phyloP scores from a whole-genome alignment of 2,797 vertebrate species.

The Sciurus carolinensis region DNA sequence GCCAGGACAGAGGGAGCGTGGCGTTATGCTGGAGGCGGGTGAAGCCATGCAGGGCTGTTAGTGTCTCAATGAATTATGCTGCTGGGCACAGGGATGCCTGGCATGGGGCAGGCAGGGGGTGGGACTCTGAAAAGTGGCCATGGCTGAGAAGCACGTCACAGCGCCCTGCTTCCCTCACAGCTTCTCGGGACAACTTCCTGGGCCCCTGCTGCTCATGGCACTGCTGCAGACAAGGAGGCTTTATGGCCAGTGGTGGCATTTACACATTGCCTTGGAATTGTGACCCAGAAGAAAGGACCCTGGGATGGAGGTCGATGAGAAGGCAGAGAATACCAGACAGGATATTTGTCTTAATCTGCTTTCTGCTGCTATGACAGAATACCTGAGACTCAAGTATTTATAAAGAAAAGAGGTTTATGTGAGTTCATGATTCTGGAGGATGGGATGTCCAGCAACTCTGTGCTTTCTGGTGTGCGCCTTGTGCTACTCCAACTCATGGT shows the following conservation, averaged over 20 bases:
- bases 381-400: not conserved
- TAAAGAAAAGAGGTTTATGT: not conserved
- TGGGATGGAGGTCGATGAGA: not conserved
- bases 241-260: not conserved
- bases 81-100: rapidly evolving
- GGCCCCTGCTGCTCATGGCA: not conserved
- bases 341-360: not conserved
- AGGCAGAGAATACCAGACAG: not conserved
- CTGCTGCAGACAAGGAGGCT: not conserved
- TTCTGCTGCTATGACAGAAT: not conserved
- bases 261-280: not conserved
- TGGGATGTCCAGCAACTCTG: not conserved
- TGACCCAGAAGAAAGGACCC: not conserved
- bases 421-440: not conserved
- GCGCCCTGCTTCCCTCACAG: not conserved
- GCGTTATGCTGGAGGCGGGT: not conserved
- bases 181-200: not conserved
- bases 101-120: rapidly evolving
- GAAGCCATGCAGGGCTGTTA: not conserved
- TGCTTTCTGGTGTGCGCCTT: not conserved
- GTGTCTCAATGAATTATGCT: not conserved
- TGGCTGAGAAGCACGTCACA: not conserved
- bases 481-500: not conserved
- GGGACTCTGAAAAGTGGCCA: not conserved
- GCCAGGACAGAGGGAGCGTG: not conserved